Base-by-base conservation (phyloP, 2,888 invertebrate genomes). In the Amphipyra tragopoginis region DNA sequence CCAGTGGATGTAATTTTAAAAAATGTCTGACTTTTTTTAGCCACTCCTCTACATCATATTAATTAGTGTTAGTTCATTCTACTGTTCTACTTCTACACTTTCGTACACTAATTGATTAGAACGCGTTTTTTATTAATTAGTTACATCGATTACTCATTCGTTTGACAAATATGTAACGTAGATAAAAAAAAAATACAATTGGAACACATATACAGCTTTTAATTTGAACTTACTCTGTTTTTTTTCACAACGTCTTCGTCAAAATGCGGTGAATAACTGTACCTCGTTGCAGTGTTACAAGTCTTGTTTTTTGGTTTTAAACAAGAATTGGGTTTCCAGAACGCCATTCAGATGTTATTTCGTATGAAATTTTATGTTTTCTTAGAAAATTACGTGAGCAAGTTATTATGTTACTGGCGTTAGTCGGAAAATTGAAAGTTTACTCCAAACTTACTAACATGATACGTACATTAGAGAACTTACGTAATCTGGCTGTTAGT, bases 261-360 rank as follows among this genome's bases (percentile, higher is more conserved):
- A 49, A 63, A 73, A 59, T 53, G 52, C 60, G 67, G 70, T 42
- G 48, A 60, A 29, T 75, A 72, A 77, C 80, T 57, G 68, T 73
- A 65, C 6, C 36, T 21, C 10, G 9, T 29, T 47, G 38, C 48
- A 64, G 44, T 43, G 40, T 36, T 48, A n/a, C 39, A 26, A n/a
- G 39, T 52, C n/a, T n/a, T n/a, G n/a, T n/a, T n/a, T 64, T 71
- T 62, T 38, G 13, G 36, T 63, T 59, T 51, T 60, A 54, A 62
- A 69, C 43, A 33, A 57, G n/a, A 61, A 45, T 52, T 50, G 42
- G n/a, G 9, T 64, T 66, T 45, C 38, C 57, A 48, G 48, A 63
- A 64, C 38, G n/a, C 26, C 40, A 52, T 58, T 53, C 26, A 57
- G 36, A 34, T 29, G 52, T 58, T 50, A 34, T 62, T 56, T 67